Percentiles rank a stretch among this genome's conserved stretches.
These are phyloP conservation scores for Hypercompe scribonia DNA, from an alignment of 2,888 invertebrate genomes.

Conservation along the genomic window DNA sequence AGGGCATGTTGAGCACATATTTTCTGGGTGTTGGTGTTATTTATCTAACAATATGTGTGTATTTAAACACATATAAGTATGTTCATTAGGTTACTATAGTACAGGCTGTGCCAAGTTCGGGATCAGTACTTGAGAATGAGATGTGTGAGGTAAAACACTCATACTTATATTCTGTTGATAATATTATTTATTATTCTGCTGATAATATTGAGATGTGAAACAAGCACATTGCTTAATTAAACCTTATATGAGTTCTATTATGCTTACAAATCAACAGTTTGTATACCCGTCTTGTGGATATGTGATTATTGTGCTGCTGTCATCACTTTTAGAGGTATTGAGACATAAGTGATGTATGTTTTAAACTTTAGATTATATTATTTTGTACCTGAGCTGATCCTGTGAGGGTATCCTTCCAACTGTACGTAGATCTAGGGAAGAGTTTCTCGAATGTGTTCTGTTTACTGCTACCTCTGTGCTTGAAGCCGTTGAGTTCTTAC, in stretches of 20 bases:
- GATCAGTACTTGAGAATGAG: too few relatives aligned
- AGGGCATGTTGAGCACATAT: too few relatives aligned
- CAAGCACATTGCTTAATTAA: too few relatives aligned
- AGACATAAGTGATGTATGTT: too few relatives aligned
- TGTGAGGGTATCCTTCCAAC: slow-evolving; percentile 83
- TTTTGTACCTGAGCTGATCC: slow-evolving; percentile 77
- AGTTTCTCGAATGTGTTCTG: slow-evolving; percentile 91
- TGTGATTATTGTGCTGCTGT: too few relatives aligned
- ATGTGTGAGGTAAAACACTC: neutral
- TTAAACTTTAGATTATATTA: neutral
- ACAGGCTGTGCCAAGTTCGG: too few relatives aligned
- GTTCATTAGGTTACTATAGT: too few relatives aligned
- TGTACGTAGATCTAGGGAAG: slow-evolving; percentile 92
- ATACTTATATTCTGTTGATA: neutral
- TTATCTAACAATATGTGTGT: too few relatives aligned
- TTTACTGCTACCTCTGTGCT: slow-evolving; percentile 72
- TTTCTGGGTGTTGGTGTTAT: too few relatives aligned
- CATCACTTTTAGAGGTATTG: too few relatives aligned
- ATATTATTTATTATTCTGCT: too few relatives aligned
- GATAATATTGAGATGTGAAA: neutral
- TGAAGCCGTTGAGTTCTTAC: slow-evolving; percentile 80
- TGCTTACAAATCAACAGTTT: neutral
- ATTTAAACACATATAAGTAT: too few relatives aligned
- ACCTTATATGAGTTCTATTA: neutral
- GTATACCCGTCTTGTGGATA: neutral